Evolutionary conservation across 2,113 vertebrate genomes (phyloP).

Genomic region (Noturus placidus): DNA sequence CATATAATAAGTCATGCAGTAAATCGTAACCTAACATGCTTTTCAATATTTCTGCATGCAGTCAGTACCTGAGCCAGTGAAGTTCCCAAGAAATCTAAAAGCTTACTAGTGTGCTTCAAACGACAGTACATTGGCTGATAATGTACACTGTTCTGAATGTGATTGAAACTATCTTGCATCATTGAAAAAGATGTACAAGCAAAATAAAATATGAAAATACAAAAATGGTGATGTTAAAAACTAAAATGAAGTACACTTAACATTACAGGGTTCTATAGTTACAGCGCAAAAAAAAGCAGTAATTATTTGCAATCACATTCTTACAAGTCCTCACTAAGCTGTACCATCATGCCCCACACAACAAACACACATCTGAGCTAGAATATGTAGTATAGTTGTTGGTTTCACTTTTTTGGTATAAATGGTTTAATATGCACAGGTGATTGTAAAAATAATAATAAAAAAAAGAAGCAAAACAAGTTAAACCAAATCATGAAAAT

Average conservation of each 20-base stretch:
- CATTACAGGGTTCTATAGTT: slow-evolving; percentile 40
- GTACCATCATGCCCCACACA: slow-evolving; percentile 27
- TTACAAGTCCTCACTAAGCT: slow-evolving; percentile 34
- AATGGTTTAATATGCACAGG: slow-evolving; percentile 19
- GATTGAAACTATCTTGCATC: slow-evolving; percentile 22
- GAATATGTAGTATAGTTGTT: slow-evolving; percentile 37
- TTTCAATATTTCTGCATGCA: slow-evolving; percentile 54
- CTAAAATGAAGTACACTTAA: slow-evolving; percentile 26
- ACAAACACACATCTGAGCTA: slow-evolving; percentile 39
- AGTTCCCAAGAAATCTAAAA: slow-evolving; percentile 42
- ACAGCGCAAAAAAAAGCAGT: slow-evolving; percentile 30
- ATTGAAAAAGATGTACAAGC: slow-evolving; percentile 5
- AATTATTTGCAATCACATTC: slow-evolving; percentile 34
- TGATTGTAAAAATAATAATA: slow-evolving; percentile 27
- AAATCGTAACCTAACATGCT: slow-evolving; percentile 57
- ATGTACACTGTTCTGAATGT: slow-evolving; percentile 44
- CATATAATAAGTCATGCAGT: slow-evolving; percentile 54
- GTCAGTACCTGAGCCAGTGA: slow-evolving; percentile 55
- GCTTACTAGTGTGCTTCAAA: slow-evolving; percentile 41
- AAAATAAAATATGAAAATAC: slow-evolving; percentile 15
- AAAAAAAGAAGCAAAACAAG: slow-evolving; percentile 25
- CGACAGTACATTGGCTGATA: slow-evolving; percentile 45
- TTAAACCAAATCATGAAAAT: slow-evolving; percentile 25
- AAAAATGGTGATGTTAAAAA: neutral
- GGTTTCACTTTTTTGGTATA: slow-evolving; percentile 20